Evolutionary conservation across 1,140 invertebrate genomes (phyloP).

Genomic region (Hetaerina americana): DNA sequence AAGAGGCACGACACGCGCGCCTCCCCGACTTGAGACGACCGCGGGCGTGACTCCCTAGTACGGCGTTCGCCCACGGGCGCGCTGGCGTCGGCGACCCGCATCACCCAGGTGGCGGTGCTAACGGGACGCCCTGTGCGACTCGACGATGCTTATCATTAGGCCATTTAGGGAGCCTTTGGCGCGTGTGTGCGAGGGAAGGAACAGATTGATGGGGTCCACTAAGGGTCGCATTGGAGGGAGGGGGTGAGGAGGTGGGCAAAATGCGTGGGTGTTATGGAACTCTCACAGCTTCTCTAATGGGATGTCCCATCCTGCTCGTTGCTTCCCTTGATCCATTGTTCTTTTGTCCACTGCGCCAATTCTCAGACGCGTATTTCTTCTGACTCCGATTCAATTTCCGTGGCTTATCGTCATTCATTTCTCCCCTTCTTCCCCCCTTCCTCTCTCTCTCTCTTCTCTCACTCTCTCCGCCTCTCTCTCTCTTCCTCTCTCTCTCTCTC

Average conservation of each 20-base stretch:
- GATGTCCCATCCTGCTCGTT: background rate
- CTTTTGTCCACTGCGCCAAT: background rate
- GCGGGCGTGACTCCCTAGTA: background rate
- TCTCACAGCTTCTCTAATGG: too few species aligned
- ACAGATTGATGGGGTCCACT: background rate
- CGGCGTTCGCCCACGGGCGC: background rate
- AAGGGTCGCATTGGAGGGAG: background rate
- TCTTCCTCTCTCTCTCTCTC: too few species aligned
- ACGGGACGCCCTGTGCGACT: too few species aligned
- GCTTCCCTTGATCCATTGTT: background rate
- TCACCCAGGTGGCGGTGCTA: background rate
- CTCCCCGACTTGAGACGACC: background rate
- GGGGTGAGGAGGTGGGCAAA: background rate
- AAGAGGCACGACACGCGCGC: background rate
- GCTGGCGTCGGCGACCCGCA: too few species aligned
- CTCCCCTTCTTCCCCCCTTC: too few species aligned
- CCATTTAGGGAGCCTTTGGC: background rate
- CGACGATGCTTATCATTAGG: background rate
- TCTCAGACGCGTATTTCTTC: too few species aligned
- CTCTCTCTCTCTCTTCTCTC: too few species aligned
- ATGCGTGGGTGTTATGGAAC: background rate
- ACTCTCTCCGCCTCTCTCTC: too few species aligned
- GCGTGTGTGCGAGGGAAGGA: background rate
- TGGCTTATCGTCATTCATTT: too few species aligned
- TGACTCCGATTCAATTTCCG: too few species aligned